Percentiles rank a stretch among this genome's conserved stretches.
Conservation (phyloP, 2,888 invertebrate species). For the Tholera decimalis region DNA sequence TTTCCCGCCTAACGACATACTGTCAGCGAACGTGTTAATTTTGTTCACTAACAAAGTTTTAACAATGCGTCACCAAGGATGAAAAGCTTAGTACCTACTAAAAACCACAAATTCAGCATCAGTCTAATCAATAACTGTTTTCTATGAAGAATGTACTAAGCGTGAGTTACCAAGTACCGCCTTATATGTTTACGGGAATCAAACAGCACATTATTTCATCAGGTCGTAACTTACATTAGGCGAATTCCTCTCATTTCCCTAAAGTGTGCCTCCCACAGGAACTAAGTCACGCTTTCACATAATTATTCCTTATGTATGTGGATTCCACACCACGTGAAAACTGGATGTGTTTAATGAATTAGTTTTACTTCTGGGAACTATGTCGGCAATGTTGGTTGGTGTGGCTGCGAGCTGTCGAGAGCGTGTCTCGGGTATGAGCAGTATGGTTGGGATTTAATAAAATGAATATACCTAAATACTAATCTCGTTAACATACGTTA, state of each 20-base stretch:
- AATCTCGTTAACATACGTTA: too few relatives aligned
- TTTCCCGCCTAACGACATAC: too few relatives aligned
- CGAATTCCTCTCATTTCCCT: conserved; percentile 1
- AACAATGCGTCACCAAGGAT: too few relatives aligned
- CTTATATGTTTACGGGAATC: too few relatives aligned
- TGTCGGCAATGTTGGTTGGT: not conserved
- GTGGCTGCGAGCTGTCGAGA: not conserved
- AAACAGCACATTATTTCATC: conserved; percentile 14
- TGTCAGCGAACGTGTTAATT: too few relatives aligned
- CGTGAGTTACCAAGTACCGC: not conserved
- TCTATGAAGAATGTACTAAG: conserved; percentile 6
- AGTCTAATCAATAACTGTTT: not conserved
- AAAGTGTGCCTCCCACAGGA: not conserved
- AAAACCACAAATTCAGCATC: not conserved
- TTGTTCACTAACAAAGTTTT: too few relatives aligned
- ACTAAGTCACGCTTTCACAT: conserved; percentile 26
- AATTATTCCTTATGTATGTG: conserved; percentile 42
- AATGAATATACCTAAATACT: too few relatives aligned
- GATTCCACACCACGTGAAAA: conserved; percentile 17
- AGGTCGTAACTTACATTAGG: conserved; percentile 4
- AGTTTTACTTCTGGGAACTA: conserved; percentile 17
- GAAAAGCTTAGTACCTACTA: too few relatives aligned
- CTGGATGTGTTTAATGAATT: conserved; percentile 25
- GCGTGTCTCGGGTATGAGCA: not conserved
- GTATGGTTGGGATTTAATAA: not conserved